Conservation (phyloP, 2,797 vertebrate genomes). For the Spea hammondii region DNA sequence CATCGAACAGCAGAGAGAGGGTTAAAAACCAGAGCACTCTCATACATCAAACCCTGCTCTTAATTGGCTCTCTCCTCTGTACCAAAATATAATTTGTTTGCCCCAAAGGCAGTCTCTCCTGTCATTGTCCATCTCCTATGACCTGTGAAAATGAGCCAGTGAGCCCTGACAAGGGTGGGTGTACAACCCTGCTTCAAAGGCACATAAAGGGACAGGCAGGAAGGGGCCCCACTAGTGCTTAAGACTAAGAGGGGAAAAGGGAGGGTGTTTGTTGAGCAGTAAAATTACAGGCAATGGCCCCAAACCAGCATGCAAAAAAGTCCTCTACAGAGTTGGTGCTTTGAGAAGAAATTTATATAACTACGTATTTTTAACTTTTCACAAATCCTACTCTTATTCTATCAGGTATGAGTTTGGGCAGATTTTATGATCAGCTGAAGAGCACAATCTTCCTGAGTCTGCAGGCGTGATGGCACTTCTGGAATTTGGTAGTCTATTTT, state of each 20-base stretch:
- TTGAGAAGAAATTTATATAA: no score
- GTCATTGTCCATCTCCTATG: constrained; percentile 64
- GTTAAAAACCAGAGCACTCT: constrained; percentile 14
- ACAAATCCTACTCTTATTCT: no score
- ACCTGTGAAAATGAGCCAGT: constrained; percentile 67
- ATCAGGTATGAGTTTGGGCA: no score
- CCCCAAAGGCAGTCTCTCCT: constrained; percentile 56
- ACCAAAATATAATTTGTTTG: constrained; percentile 61
- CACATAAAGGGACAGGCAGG: constrained; percentile 29
- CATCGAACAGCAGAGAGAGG: background rate
- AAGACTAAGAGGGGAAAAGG: constrained; percentile 19
- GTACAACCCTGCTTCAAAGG: constrained; percentile 41
- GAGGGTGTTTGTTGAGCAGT: constrained; percentile 5
- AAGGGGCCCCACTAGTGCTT: constrained; percentile 40
- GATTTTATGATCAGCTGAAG: no score
- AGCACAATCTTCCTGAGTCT: no score
- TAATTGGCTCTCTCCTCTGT: constrained; percentile 61
- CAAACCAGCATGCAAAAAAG: background rate
- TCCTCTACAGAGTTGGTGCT: background rate
- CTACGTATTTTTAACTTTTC: no score
- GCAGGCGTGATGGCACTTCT: no score
- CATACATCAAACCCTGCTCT: constrained; percentile 47
- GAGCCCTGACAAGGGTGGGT: constrained; percentile 8
- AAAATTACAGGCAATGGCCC: constrained; percentile 15
- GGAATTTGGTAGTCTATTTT: no score